Evolutionary conservation across 1,140 invertebrate genomes (phyloP).

Genomic region (Drosophila mayri): DNA sequence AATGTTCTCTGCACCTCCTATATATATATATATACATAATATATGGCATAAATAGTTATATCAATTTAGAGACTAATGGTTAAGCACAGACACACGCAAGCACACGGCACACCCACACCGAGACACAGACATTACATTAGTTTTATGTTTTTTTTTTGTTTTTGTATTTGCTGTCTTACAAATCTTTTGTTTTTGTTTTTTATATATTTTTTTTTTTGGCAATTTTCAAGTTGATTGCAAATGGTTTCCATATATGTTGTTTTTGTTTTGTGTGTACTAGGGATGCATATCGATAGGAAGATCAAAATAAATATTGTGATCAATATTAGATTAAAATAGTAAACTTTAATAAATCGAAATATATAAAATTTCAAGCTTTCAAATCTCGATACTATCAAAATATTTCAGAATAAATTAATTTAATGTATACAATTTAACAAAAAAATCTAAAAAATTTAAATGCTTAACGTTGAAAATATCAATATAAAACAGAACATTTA

Average conservation of each 20-base stretch:
- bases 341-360: background rate
- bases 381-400: too few species aligned
- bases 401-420: too few species aligned
- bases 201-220: slow-evolving; percentile 31
- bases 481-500: background rate
- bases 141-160: background rate
- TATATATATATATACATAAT: slow-evolving; percentile 39
- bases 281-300: background rate
- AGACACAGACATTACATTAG: slow-evolving; percentile 20
- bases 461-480: background rate
- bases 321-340: background rate
- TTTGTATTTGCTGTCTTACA: slow-evolving; percentile 24
- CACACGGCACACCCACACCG: slow-evolving; percentile 13
- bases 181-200: slow-evolving; percentile 5
- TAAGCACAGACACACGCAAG: slow-evolving; percentile 36
- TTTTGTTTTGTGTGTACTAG: slow-evolving; percentile 2
- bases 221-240: slow-evolving; percentile 65
- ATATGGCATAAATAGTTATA: slow-evolving; percentile 52
- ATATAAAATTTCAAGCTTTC: too few species aligned
- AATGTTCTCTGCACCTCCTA: slow-evolving; percentile 36
- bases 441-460: background rate
- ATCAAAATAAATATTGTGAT: background rate
- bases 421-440: too few species aligned
- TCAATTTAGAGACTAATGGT: slow-evolving; percentile 33
- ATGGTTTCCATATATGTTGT: slow-evolving; percentile 36